Evolutionary conservation across 2,888 invertebrate species (phyloP), one percentile per base, ranked within the genome.

Genomic region (Teleiodes luculella): DNA sequence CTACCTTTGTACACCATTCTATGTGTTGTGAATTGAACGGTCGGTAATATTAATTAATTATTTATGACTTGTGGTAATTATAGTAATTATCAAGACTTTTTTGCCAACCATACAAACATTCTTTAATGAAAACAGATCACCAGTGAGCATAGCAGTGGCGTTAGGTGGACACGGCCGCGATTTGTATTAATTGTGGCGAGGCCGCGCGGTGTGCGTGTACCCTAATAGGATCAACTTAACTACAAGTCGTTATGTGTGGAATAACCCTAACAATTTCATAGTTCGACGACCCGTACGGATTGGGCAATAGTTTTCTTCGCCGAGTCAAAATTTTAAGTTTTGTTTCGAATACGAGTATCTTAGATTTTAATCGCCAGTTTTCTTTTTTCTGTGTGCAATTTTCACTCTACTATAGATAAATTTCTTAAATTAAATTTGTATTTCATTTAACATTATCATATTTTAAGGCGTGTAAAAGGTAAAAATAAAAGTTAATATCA

Each of bases 121-220:
- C n/a, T 43, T 43, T 43, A 43, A 43, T 43, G 24, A 43, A 43
- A 43, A 43, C 43, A 28, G 20, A 43, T 43, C 14, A 37, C 14
- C 43, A 28, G 28, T 28, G 28, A n/a, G 24, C 28, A 43, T 43
- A 24, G 28, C 20, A 18, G 24, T 28, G 7, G 28, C 28, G 20
- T 43, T 43, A 43, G 24, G 20, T 5, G 43, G 3, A 24, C 43
- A 43, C 13, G 11, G 7, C 16, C 43, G 8, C 28, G 20, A 43
- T 43, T 43, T 28, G 43, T 43, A 43, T 43, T 43, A 43, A 43
- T 43, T 20, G 28, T 18, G 18, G 2, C 6, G 10, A 16, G 8
- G 10, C 16, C 18, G 39, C 11, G 39, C 11, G 39, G 18, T 41
- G 3, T 3, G 39, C 39, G 18, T 10, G 16, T 7, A 10, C 39